Percentiles rank a stretch among this genome's conserved stretches.
phyloP scores from a whole-genome alignment of 2,113 vertebrate species.

The Galeopterus variegatus region DNA sequence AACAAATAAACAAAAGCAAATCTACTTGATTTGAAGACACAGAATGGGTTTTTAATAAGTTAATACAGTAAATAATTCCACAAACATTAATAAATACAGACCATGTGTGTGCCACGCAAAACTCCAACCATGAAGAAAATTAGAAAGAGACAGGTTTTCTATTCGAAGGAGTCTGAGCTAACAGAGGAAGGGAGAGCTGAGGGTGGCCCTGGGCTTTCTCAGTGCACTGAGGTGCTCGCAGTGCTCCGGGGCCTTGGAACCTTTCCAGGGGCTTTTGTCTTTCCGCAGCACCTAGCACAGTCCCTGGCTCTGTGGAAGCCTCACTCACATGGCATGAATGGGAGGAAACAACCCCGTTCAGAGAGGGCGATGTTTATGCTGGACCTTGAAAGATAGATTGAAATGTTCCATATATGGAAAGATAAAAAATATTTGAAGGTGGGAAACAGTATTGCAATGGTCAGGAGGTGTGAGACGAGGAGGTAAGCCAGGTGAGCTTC shows the following conservation, averaged over 20 bases:
- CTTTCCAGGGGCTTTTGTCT: fast-evolving
- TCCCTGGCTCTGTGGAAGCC: background rate
- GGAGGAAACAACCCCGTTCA: fast-evolving
- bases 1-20: background rate
- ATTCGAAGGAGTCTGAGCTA: background rate
- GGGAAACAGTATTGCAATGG: background rate
- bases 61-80: background rate
- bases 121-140: background rate
- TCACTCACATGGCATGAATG: fast-evolving
- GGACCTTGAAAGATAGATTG: background rate
- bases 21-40: background rate
- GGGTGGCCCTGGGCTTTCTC: too few relatives aligned
- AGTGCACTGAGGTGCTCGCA: fast-evolving
- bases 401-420: background rate
- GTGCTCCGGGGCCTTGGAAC: background rate
- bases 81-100: background rate
- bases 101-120: fast-evolving
- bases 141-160: background rate
- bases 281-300: background rate
- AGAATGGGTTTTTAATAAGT: background rate
- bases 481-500: fast-evolving
- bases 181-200: background rate
- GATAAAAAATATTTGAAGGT: background rate
- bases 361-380: background rate
- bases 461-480: fast-evolving